Conservation (phyloP, 2,888 invertebrate genomes). For the Bombylius major region DNA sequence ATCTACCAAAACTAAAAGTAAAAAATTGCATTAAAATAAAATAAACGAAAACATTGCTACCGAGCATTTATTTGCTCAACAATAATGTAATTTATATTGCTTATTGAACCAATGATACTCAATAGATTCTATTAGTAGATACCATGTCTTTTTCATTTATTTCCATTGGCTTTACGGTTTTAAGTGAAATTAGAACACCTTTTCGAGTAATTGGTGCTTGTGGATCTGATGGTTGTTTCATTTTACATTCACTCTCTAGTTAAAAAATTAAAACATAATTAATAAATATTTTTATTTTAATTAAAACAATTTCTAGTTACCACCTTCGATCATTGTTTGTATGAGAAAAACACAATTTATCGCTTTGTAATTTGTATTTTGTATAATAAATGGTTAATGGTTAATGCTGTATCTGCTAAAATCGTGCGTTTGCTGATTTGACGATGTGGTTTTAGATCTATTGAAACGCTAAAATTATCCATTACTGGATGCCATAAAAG, state of each 20-base stretch:
- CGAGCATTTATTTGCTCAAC: background rate
- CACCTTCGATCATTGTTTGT: too few relatives aligned
- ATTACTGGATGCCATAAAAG: background rate
- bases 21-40: background rate
- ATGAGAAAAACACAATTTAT: too few relatives aligned
- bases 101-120: background rate
- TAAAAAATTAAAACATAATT: too few relatives aligned
- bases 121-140: slow-evolving; percentile 28
- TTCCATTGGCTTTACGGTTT: slow-evolving; percentile 70
- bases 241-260: slow-evolving; percentile 6
- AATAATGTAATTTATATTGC: background rate
- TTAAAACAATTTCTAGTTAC: too few relatives aligned
- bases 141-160: slow-evolving; percentile 79
- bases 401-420: background rate
- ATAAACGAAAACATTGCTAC: background rate
- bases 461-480: background rate
- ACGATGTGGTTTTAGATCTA: slow-evolving; percentile 23
- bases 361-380: too few relatives aligned
- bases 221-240: slow-evolving; percentile 44
- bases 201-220: slow-evolving; percentile 67
- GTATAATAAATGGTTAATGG: too few relatives aligned
- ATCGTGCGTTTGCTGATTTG: background rate
- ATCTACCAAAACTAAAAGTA: slow-evolving; percentile 62
- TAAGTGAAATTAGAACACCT: slow-evolving; percentile 68
- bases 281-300: too few relatives aligned